Percentiles rank a stretch among this genome's conserved stretches.
Conservation (phyloP, 2,797 vertebrate species). For the Manis crassicaudata region DNA sequence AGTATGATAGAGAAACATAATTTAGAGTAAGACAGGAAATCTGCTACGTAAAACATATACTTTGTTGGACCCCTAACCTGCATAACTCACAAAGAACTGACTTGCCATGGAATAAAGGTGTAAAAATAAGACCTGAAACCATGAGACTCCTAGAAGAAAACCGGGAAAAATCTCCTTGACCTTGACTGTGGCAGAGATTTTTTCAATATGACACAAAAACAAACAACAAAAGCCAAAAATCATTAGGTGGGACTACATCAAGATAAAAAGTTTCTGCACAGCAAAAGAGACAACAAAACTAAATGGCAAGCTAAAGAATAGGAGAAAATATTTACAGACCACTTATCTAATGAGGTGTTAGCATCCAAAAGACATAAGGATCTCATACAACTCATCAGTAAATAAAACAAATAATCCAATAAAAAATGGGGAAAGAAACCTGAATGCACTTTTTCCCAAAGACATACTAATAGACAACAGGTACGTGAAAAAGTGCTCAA, state of each 20-base stretch:
- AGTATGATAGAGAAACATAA: neutral
- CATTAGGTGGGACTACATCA: neutral
- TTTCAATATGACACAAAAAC: neutral
- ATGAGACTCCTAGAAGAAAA: neutral
- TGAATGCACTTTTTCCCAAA: neutral
- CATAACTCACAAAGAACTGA: neutral
- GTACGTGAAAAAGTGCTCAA: neutral
- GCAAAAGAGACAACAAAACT: neutral
- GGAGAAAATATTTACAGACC: neutral
- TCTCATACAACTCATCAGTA: neutral
- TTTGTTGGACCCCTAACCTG: neutral
- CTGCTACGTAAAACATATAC: neutral
- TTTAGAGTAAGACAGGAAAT: slow-evolving; percentile 12
- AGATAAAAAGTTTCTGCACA: neutral
- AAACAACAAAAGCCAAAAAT: neutral
- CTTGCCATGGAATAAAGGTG: neutral
- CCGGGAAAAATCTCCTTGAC: neutral
- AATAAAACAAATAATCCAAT: neutral
- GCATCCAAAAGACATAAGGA: neutral
- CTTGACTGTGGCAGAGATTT: neutral
- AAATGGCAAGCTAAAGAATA: neutral
- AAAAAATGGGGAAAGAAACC: neutral
- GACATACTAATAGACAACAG: neutral
- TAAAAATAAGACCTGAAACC: neutral
- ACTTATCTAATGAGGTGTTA: neutral